These are phyloP conservation scores for Acrocera orbiculus DNA, from an alignment of 2,888 invertebrate species.

Conservation along the genomic window DNA sequence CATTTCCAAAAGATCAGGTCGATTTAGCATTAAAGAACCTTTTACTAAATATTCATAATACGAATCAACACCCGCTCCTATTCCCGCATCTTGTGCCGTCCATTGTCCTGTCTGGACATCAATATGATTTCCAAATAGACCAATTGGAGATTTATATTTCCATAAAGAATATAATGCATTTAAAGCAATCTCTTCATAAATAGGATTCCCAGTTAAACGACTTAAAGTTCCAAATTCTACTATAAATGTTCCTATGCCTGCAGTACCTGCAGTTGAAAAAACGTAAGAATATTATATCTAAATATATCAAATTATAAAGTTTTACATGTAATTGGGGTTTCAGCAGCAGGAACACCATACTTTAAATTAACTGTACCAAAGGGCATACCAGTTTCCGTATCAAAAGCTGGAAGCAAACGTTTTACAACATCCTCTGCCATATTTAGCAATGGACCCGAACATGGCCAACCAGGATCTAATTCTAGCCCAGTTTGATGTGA, in stretches of 20 bases:
- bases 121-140: constrained; percentile 90
- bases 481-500: constrained; percentile 64
- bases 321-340: constrained; percentile 93
- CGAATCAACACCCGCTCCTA: constrained; percentile 91
- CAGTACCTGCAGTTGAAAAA: constrained; percentile 54
- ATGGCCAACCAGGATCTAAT: constrained; percentile 91
- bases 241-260: constrained; percentile 93
- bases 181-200: constrained; percentile 89
- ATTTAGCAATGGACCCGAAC: constrained; percentile 80
- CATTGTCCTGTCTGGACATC: constrained; percentile 87
- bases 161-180: constrained; percentile 81
- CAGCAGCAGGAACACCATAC: constrained; percentile 81
- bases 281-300: too few relatives aligned
- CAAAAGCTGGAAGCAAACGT: constrained; percentile 75
- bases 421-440: constrained; percentile 91
- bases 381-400: constrained; percentile 88
- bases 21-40: constrained; percentile 77
- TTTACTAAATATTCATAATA: constrained; percentile 98
- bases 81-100: constrained; percentile 97
- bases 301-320: neutral
- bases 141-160: constrained; percentile 69
- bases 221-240: constrained; percentile 92
- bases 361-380: constrained; percentile 91
- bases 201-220: constrained; percentile 78
- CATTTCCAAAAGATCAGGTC: constrained; percentile 79